These are phyloP conservation scores for Drosophila pseudotakahashii DNA, from an alignment of 2,888 invertebrate species.

Conservation along the genomic window DNA sequence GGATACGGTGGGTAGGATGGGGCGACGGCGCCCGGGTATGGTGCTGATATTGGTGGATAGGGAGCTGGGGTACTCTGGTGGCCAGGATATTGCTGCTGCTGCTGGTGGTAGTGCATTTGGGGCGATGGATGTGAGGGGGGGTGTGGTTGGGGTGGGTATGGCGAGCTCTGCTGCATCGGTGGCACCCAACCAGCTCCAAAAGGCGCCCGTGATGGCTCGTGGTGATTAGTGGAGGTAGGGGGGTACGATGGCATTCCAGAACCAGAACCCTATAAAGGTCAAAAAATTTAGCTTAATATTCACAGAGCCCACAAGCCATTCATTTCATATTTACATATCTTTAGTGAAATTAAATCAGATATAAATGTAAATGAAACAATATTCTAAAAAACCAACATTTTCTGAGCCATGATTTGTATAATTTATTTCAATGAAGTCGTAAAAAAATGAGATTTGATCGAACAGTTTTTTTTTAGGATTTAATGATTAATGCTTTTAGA, in stretches of 20 bases:
- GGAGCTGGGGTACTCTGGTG: slow-evolving; percentile 36
- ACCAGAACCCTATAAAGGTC: slow-evolving; percentile 84
- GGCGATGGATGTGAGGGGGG: slow-evolving; percentile 50
- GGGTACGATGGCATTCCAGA: slow-evolving; percentile 82
- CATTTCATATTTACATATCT: neutral
- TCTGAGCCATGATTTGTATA: neutral
- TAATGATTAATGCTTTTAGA: slow-evolving; percentile 1
- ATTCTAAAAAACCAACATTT: neutral
- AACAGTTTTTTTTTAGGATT: neutral
- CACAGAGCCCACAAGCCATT: neutral
- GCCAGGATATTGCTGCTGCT: neutral
- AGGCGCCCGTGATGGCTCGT: slow-evolving; percentile 72
- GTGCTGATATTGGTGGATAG: slow-evolving; percentile 60
- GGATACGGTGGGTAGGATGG: slow-evolving; percentile 47
- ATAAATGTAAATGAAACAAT: neutral
- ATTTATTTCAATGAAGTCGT: neutral
- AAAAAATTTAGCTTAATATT: slow-evolving; percentile 33
- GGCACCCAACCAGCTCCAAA: slow-evolving; percentile 83
- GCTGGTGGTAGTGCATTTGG: slow-evolving; percentile 11
- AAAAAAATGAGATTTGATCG: neutral
- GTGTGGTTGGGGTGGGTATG: slow-evolving; percentile 61
- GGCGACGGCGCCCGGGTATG: slow-evolving; percentile 38
- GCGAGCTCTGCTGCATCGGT: slow-evolving; percentile 70
- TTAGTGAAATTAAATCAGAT: neutral
- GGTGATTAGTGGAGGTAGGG: slow-evolving; percentile 49